Percentiles rank a stretch among this genome's conserved stretches.
These are phyloP conservation scores for Drosophila busckii DNA, from an alignment of 1,140 invertebrate genomes.

Conservation along the genomic window DNA sequence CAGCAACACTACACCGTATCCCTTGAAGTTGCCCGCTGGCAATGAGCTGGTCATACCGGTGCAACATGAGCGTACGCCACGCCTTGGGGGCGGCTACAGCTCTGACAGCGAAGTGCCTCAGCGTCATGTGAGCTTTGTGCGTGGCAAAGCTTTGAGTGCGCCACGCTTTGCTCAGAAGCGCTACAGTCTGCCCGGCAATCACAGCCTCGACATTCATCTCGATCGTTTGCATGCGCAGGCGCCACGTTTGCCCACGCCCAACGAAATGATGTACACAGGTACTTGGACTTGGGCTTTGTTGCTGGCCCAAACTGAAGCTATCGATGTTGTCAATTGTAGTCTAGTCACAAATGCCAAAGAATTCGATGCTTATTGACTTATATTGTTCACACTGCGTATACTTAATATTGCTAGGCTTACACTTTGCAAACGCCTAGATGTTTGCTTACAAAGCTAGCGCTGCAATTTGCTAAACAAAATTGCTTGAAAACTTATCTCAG, in stretches of 20 bases:
- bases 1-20: constrained; percentile 79
- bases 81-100: constrained; percentile 44
- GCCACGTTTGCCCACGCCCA: constrained; percentile 57
- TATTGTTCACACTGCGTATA: constrained; percentile 8
- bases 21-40: constrained; percentile 53
- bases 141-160: constrained; percentile 78
- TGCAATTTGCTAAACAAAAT: too few species aligned
- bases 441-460: too few species aligned
- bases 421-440: too few species aligned
- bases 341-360: constrained; percentile 22
- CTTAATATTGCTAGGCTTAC: too few species aligned
- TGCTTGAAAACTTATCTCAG: too few species aligned
- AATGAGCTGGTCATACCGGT: constrained; percentile 73
- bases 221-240: constrained; percentile 70
- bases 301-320: constrained; percentile 19
- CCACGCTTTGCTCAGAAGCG: constrained; percentile 76
- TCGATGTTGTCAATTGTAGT: constrained; percentile 68
- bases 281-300: constrained; percentile 18
- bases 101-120: constrained; percentile 59
- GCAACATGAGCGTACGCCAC: constrained; percentile 53
- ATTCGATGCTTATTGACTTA: neutral
- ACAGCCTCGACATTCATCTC: constrained; percentile 73
- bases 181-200: constrained; percentile 76
- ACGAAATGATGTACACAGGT: constrained; percentile 62
- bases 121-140: constrained; percentile 81